Evolutionary conservation across 2,797 vertebrate genomes (phyloP).

Genomic region (Spheniscus humboldti): DNA sequence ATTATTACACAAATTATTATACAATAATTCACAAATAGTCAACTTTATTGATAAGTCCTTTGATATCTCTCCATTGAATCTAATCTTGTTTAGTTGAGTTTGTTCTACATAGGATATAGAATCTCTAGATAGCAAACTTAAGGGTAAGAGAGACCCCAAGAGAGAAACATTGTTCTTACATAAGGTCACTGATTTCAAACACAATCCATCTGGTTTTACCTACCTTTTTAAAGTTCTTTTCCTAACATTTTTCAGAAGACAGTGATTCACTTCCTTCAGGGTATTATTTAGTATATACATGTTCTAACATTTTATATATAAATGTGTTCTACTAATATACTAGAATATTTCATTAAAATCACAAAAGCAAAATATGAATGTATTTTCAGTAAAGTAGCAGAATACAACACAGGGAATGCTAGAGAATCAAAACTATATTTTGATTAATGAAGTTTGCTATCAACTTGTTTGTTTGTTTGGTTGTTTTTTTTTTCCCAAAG

Average conservation of each 20-base stretch:
- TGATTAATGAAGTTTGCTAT: not conserved
- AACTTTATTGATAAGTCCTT: not conserved
- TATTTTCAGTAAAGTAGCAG: not conserved
- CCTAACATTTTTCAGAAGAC: not conserved
- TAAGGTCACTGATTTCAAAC: not conserved
- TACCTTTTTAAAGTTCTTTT: not conserved
- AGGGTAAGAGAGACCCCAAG: not conserved
- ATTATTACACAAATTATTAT: not conserved
- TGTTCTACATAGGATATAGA: not conserved
- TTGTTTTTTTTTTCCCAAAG: not conserved
- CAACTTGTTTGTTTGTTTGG: not conserved
- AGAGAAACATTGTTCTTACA: not conserved
- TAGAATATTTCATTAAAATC: not conserved
- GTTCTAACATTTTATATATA: not conserved
- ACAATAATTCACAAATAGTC: not conserved
- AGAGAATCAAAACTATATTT: not conserved
- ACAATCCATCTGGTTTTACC: not conserved
- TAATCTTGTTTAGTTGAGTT: not conserved
- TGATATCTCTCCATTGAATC: not conserved
- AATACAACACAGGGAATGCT: not conserved
- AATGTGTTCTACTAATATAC: not conserved
- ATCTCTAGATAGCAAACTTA: not conserved
- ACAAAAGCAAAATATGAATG: not conserved
- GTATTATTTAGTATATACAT: not conserved
- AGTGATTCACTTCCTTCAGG: not conserved